phyloP scores from a whole-genome alignment of 2,888 invertebrate species.

The Gastrophysa polygoni region DNA sequence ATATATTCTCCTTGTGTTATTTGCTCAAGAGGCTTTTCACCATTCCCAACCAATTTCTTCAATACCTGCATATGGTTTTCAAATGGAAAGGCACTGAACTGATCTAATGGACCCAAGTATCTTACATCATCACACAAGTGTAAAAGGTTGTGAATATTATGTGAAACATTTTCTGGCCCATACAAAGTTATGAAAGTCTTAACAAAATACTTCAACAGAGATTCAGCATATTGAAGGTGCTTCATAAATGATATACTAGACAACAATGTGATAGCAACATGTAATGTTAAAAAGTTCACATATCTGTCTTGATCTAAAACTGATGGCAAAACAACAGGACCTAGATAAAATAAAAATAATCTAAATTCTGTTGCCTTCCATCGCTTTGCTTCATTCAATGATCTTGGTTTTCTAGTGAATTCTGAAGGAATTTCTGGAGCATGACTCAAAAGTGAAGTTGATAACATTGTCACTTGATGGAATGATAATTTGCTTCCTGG shows the following conservation, averaged over 20 bases:
- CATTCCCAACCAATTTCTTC: constrained; percentile 13
- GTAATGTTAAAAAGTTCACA: constrained; percentile 20
- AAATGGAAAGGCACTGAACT: constrained; percentile 13
- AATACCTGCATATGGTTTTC: constrained; percentile 17
- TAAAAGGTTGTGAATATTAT: constrained; percentile 21
- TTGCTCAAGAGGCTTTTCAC: constrained; percentile 16
- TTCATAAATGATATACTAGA: constrained; percentile 1
- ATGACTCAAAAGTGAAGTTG: background rate
- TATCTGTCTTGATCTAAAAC: constrained; percentile 16
- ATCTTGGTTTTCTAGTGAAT: constrained; percentile 23
- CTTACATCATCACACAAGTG: constrained; percentile 31
- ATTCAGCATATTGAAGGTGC: constrained; percentile 6
- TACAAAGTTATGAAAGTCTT: constrained; percentile 11
- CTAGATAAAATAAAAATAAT: constrained; percentile 27
- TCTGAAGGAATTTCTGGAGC: constrained; percentile 1
- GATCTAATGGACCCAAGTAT: constrained; percentile 9
- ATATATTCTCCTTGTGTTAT: constrained; percentile 11
- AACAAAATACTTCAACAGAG: constrained; percentile 13
- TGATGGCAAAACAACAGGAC: constrained; percentile 23
- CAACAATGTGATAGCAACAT: constrained; percentile 24
- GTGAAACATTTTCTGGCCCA: constrained; percentile 13
- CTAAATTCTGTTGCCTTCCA: constrained; percentile 30
- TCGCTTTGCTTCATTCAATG: constrained; percentile 19
- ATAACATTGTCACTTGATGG: constrained; percentile 7
- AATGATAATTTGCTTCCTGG: constrained; percentile 13